Conservation (phyloP, 1,140 invertebrate species). For the Drosophila kurseongensis region DNA sequence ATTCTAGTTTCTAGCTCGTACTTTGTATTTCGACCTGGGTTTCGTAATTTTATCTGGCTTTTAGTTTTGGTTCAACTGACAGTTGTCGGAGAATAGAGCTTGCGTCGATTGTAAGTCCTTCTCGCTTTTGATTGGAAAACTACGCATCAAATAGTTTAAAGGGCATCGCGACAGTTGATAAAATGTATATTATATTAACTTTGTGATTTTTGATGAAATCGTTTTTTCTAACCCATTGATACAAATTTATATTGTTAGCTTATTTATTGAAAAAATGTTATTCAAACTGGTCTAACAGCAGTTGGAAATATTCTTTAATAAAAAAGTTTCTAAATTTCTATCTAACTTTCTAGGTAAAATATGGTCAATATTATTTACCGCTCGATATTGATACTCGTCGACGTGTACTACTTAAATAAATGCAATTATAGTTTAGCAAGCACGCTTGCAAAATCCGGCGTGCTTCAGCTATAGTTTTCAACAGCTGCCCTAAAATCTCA, state of each 20-base stretch:
- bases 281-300: no score
- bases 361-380: no score
- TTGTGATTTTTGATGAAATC: neutral
- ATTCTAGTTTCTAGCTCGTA: slow-evolving; percentile 32
- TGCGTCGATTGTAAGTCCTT: neutral
- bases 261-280: no score
- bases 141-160: neutral
- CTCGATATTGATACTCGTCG: no score
- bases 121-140: neutral
- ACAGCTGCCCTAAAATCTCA: slow-evolving; percentile 49
- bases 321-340: no score
- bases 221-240: neutral
- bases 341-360: no score
- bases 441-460: neutral
- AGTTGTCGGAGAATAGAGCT: slow-evolving; percentile 16
- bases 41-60: slow-evolving; percentile 28
- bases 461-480: slow-evolving; percentile 43
- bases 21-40: slow-evolving; percentile 20
- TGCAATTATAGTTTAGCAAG: neutral
- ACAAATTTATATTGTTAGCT: no score
- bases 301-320: no score
- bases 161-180: neutral
- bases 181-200: neutral
- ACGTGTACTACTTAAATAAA: no score
- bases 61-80: slow-evolving; percentile 27